These are phyloP conservation scores for Drosophila nr. fundita DNA, from an alignment of 2,888 invertebrate genomes.

Conservation along the genomic window DNA sequence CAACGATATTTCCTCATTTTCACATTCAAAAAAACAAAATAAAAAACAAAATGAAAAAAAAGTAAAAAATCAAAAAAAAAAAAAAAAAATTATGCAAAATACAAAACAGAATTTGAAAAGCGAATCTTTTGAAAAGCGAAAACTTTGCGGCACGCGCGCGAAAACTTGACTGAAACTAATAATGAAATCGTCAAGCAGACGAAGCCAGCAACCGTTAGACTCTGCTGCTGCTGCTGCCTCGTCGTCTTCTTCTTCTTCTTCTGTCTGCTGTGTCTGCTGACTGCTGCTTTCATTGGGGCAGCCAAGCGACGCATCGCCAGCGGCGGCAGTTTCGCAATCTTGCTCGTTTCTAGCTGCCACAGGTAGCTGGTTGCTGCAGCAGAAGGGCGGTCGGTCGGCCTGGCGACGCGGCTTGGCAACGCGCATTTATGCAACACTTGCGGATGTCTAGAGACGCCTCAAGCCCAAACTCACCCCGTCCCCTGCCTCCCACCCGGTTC, in stretches of 20 bases:
- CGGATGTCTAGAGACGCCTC: conserved; percentile 47
- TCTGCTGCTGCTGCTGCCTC: conserved; percentile 7
- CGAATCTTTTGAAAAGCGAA: conserved; percentile 16
- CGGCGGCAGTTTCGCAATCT: conserved; percentile 66
- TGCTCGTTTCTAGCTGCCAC: conserved; percentile 6
- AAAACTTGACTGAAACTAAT: conserved; percentile 77
- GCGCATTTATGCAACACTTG: conserved; percentile 71
- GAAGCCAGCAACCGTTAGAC: conserved; percentile 23
- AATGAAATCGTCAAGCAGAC: conserved; percentile 39
- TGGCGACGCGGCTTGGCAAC: conserved; percentile 29
- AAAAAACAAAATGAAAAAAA: conserved; percentile 4
- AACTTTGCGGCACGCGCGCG: conserved; percentile 63
- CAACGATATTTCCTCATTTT: conserved; percentile 49
- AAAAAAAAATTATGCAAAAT: background rate
- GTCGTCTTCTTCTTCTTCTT: background rate
- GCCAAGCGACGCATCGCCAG: conserved; percentile 76
- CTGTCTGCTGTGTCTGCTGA: background rate
- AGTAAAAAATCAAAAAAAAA: background rate
- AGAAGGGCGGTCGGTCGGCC: conserved; percentile 1
- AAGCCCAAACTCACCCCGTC: conserved; percentile 2
- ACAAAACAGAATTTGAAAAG: conserved; percentile 3
- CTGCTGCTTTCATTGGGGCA: conserved; percentile 71
- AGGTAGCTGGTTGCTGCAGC: background rate
- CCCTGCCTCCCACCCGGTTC: too few relatives aligned
- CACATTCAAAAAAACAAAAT: conserved; percentile 22